phyloP scores from a whole-genome alignment of 2,797 vertebrate genomes.

The Melanotaenia boesemani region DNA sequence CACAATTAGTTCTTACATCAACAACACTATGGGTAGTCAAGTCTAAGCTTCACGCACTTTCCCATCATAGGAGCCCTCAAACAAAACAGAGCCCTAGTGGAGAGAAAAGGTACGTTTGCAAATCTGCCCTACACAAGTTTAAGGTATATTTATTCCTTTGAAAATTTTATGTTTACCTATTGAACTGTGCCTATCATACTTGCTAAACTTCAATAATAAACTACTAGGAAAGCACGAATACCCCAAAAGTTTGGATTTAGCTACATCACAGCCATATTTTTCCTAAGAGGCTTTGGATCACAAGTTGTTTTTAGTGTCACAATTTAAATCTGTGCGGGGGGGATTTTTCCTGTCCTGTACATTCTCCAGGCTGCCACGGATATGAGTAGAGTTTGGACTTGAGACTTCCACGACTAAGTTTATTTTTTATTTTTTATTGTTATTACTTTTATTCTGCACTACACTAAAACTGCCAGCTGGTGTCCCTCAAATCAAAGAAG shows the following conservation, averaged over 20 bases:
- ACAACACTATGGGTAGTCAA: slow-evolving; percentile 49
- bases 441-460: slow-evolving; percentile 18
- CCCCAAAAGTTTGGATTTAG: too few species aligned
- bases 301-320: too few species aligned
- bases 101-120: slow-evolving; percentile 5
- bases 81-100: slow-evolving; percentile 65
- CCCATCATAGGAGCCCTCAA: slow-evolving; percentile 8
- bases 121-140: background rate
- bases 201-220: too few species aligned
- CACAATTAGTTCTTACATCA: slow-evolving; percentile 31
- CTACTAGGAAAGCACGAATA: too few species aligned
- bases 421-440: too few species aligned
- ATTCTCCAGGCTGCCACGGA: background rate
- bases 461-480: slow-evolving; percentile 39
- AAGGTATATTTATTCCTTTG: background rate
- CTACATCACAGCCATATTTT: too few species aligned
- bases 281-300: too few species aligned
- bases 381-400: too few species aligned
- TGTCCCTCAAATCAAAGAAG: slow-evolving; percentile 28
- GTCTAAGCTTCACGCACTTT: slow-evolving; percentile 46
- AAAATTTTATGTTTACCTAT: too few species aligned
- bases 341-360: background rate
- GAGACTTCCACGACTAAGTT: too few species aligned
- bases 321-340: background rate
- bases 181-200: background rate